phyloP scores from a whole-genome alignment of 2,113 vertebrate genomes.

The Struthidea cinerea region DNA sequence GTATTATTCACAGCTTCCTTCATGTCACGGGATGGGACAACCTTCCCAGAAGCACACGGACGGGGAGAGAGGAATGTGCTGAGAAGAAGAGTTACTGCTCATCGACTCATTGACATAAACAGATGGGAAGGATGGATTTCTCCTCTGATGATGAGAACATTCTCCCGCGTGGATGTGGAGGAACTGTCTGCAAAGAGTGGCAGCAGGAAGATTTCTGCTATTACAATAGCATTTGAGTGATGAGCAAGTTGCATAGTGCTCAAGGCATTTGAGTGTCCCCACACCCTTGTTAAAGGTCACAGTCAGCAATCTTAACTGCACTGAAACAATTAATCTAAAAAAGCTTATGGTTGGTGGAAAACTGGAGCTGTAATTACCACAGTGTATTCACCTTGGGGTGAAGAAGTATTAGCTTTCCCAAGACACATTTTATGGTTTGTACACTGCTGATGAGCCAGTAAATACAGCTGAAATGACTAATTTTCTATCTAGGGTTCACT shows the following conservation, averaged over 20 bases:
- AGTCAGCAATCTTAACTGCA: neutral
- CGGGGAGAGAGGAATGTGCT: neutral
- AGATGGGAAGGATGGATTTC: neutral
- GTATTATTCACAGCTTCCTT: neutral
- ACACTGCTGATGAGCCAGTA: neutral
- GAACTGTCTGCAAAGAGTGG: neutral
- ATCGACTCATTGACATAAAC: neutral
- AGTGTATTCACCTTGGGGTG: neutral
- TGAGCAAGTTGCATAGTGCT: neutral
- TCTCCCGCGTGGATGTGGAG: neutral
- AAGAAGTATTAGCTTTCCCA: neutral
- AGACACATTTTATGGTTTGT: neutral
- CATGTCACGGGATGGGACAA: neutral
- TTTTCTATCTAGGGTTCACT: neutral
- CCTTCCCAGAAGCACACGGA: neutral
- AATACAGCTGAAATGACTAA: neutral
- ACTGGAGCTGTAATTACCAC: neutral
- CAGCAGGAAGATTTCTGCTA: neutral
- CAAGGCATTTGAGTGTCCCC: neutral
- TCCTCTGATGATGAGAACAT: neutral
- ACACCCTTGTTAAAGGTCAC: conserved; percentile 11
- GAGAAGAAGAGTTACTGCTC: neutral
- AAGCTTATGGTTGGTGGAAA: neutral
- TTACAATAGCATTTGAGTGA: neutral
- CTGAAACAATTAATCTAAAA: neutral